Conservation (phyloP, 2,113 vertebrate species). For the Vireo altiloquus region DNA sequence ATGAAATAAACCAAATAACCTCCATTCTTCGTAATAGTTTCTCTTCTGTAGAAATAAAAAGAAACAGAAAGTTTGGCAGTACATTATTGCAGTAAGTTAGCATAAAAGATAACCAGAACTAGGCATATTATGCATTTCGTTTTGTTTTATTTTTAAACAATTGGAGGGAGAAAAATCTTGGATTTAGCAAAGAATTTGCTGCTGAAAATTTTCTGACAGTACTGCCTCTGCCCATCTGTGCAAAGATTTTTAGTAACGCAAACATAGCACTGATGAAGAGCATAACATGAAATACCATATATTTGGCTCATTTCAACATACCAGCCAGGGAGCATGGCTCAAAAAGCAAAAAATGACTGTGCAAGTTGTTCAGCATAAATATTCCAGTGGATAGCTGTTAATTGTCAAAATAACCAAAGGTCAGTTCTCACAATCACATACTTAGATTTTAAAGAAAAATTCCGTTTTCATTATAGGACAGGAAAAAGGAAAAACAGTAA, state of each 20-base stretch:
- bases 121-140: conserved; percentile 13
- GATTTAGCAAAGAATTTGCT: conserved; percentile 49
- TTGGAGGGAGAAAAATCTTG: conserved; percentile 34
- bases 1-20: not conserved
- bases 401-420: not conserved
- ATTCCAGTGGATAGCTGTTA: not conserved
- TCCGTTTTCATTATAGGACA: not conserved
- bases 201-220: conserved; percentile 57
- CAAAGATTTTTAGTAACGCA: conserved; percentile 46
- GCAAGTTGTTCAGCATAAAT: not conserved
- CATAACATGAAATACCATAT: conserved; percentile 23
- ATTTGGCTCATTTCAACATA: not conserved
- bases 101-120: not conserved
- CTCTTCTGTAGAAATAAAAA: not conserved
- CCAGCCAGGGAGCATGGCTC: not conserved
- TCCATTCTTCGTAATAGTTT: not conserved
- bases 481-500: not conserved
- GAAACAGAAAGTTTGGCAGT: not conserved
- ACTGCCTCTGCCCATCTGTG: conserved; percentile 60
- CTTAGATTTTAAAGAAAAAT: not conserved
- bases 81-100: not conserved
- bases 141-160: conserved; percentile 65
- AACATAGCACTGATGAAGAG: conserved; percentile 40
- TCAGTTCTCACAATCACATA: not conserved
- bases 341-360: conserved; percentile 28